Base-by-base conservation (phyloP, 2,797 vertebrate species). In the Sandelia bainsii region DNA sequence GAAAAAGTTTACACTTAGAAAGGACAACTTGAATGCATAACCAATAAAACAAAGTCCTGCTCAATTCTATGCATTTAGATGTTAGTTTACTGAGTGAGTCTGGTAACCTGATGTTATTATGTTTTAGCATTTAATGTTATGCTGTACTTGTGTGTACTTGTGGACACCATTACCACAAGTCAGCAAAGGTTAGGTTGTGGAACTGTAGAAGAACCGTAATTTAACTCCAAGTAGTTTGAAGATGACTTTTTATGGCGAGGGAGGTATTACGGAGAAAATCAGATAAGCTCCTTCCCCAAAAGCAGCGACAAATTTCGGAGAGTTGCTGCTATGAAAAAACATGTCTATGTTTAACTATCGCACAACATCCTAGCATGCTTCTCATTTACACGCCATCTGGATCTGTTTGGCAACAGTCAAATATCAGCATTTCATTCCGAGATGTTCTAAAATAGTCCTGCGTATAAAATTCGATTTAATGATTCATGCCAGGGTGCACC, bases 391-490 rank as follows among this genome's bases (percentile, higher is more conserved):
- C 2, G 6, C 48, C 70, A 77, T 70, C 70, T 79, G 58, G 63
- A 67, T 83, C 23, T 4, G 40, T 77, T 83, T 71, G 69, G 81
- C 61, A 45, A 62, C 70, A 77, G 57, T 44, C 52, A 56, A 56
- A 82, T 69, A 79, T 46, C 39, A 8, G 19, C 1, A 4, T 44
- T 56, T 80, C 49, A 73, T 82, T 80, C 49, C 42, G 25, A 29
- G 22, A 72, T 54, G 69, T 63, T 59, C 62, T 66, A 81, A 87
- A 84, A 90, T 83, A 88, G 81, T 25, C 37, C 29, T 63, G 62
- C 16, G 79, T 66, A 67, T 68, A 69, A 83, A 83, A 87, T 76
- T 58, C 3, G 48, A 79, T 81, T 81, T 77, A 56, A 77, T 70
- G 79, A 85, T 17, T 84, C 81, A 69, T 50, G 17, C 54, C 9